A percentile compares a stretch with the other conserved stretches of the same genome.
phyloP scores from a whole-genome alignment of 2,113 vertebrate genomes.

The Pongo abelii region DNA sequence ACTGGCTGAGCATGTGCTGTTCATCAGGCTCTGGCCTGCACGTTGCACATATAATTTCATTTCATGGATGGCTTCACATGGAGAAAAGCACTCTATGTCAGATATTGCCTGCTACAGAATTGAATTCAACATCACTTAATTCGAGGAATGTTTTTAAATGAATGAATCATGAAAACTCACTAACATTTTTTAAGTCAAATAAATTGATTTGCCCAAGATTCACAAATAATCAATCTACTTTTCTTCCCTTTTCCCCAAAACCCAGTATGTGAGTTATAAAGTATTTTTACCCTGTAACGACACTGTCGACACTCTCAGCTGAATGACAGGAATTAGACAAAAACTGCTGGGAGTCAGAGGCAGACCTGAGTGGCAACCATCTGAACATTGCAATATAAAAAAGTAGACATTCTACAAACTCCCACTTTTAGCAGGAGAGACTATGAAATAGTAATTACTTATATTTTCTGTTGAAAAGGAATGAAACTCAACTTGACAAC shows the following conservation, averaged over 20 bases:
- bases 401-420: not conserved
- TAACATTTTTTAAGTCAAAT: not conserved
- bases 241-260: not conserved
- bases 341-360: conserved; percentile 15
- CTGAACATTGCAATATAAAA: not conserved
- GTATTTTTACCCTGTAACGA: not conserved
- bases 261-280: not conserved
- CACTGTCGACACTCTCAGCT: not conserved
- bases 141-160: not conserved
- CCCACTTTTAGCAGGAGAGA: conserved; percentile 56
- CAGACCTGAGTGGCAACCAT: conserved; percentile 34
- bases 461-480: conserved; percentile 65
- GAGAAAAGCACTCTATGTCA: not conserved
- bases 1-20: accelerated
- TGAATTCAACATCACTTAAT: not conserved
- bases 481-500: conserved; percentile 58
- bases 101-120: not conserved
- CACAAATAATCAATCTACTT: not conserved
- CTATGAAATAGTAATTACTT: conserved; percentile 71
- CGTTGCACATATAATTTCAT: not conserved
- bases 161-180: not conserved
- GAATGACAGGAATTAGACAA: not conserved
- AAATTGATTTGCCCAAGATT: not conserved
- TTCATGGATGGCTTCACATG: not conserved
- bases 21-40: not conserved